These are phyloP conservation scores for Hyalella azteca DNA, from an alignment of 2,888 invertebrate species.

Conservation along the genomic window DNA sequence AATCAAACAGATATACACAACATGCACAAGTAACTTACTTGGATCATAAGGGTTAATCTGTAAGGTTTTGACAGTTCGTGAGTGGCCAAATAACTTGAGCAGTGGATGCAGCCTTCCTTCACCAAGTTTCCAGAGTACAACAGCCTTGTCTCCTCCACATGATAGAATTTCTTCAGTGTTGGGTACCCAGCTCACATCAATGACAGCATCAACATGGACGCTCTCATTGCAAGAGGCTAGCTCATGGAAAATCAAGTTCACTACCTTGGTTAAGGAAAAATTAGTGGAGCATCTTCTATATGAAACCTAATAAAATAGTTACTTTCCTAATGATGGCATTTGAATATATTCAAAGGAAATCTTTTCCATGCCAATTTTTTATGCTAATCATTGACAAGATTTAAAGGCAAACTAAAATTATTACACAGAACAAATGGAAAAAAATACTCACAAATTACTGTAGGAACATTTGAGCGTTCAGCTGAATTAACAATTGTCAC, in stretches of 20 bases:
- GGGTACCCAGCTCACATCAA: slow-evolving; percentile 55
- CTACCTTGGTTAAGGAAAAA: not conserved
- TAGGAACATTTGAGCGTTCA: not conserved
- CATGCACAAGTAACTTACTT: slow-evolving; percentile 37
- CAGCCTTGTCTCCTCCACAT: slow-evolving; percentile 47
- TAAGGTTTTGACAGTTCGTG: slow-evolving; percentile 51
- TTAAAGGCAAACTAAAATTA: not conserved
- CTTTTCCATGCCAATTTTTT: no score
- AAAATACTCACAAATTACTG: not conserved
- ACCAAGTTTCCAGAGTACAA: slow-evolving; percentile 15
- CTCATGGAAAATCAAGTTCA: not conserved
- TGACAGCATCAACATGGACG: slow-evolving; percentile 48
- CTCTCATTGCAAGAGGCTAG: not conserved
- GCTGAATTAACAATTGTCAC: slow-evolving; percentile 13
- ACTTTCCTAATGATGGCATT: no score
- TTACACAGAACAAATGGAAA: not conserved
- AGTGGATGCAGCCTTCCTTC: slow-evolving; percentile 27
- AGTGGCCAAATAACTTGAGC: slow-evolving; percentile 43
- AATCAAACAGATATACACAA: no score
- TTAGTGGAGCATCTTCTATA: no score
- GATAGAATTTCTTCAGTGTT: slow-evolving; percentile 46
- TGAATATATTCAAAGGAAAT: no score
- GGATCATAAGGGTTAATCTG: slow-evolving; percentile 49
- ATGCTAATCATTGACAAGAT: not conserved
- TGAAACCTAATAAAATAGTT: no score